Percentiles rank a stretch among this genome's conserved stretches.
phyloP scores from a whole-genome alignment of 1,140 invertebrate genomes.

The Drosophila orosa region DNA sequence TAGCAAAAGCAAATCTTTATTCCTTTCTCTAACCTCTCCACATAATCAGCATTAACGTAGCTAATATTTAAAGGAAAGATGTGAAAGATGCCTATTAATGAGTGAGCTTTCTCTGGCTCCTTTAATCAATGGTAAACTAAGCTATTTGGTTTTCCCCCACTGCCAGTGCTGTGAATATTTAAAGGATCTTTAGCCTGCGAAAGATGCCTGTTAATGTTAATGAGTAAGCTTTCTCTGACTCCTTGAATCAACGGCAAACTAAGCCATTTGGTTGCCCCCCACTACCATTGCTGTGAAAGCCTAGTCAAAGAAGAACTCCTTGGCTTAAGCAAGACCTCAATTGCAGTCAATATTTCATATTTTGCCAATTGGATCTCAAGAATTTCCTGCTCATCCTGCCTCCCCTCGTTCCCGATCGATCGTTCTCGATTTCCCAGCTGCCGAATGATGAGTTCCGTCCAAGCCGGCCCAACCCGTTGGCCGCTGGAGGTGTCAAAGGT shows the following conservation, averaged over 20 bases:
- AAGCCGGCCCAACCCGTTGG: slow-evolving; percentile 56
- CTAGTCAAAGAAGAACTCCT: not conserved
- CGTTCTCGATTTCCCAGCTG: slow-evolving; percentile 31
- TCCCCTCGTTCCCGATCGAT: not conserved
- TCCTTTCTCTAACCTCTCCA: slow-evolving; percentile 1
- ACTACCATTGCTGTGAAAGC: slow-evolving; percentile 1
- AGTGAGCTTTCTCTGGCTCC: slow-evolving; percentile 2
- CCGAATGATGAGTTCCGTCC: slow-evolving; percentile 49
- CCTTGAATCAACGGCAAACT: not conserved
- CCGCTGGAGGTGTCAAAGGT: slow-evolving; percentile 69
- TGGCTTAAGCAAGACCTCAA: not conserved
- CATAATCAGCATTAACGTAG: slow-evolving; percentile 16
- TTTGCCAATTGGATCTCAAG: slow-evolving; percentile 6
- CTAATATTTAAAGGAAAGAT: slow-evolving; percentile 4
- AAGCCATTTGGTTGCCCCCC: not conserved
- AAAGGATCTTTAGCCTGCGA: not conserved
- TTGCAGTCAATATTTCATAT: slow-evolving; percentile 25
- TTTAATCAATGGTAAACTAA: not conserved
- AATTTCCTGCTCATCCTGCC: slow-evolving; percentile 6
- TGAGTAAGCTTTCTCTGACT: not conserved
- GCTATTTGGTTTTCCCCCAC: not conserved
- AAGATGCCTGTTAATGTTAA: not conserved
- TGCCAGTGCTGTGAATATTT: not conserved
- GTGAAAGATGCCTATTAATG: not conserved
- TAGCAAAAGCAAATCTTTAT: slow-evolving; percentile 8